Percentiles rank a stretch among this genome's conserved stretches.
phyloP scores from a whole-genome alignment of 2,113 vertebrate species.

The Boulengeromyrus knoepffleri region DNA sequence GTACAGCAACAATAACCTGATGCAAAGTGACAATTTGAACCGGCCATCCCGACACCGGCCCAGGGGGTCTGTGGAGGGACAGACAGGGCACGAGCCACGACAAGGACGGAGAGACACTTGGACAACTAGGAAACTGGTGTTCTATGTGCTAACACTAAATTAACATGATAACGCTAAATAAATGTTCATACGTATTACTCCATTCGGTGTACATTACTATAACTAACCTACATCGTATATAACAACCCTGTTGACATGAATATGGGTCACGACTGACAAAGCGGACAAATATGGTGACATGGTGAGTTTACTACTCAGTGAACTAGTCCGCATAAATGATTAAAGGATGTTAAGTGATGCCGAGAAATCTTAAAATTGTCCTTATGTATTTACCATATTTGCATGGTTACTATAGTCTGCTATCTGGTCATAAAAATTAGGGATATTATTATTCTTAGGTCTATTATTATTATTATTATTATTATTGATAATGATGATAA shows the following conservation, averaged over 20 bases:
- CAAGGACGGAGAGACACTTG: neutral
- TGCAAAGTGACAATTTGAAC: neutral
- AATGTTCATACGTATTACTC: neutral
- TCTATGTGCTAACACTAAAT: neutral
- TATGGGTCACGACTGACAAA: constrained; percentile 30
- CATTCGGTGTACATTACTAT: neutral
- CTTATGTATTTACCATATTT: neutral
- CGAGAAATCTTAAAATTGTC: neutral
- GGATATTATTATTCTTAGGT: neutral
- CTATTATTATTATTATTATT: neutral
- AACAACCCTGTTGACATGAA: constrained; percentile 13
- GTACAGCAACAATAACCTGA: neutral
- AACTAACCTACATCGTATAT: neutral
- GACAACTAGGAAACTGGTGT: neutral
- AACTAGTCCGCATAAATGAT: constrained; percentile 12
- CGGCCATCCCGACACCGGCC: neutral
- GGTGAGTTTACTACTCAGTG: constrained; percentile 10
- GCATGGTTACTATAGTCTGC: neutral
- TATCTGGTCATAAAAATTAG: neutral
- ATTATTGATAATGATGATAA: neutral
- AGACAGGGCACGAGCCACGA: neutral
- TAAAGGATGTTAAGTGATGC: neutral
- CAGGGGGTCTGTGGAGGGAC: neutral
- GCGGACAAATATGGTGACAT: constrained; percentile 26
- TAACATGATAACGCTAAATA: neutral